Percentiles rank a stretch among this genome's conserved stretches.
phyloP scores from a whole-genome alignment of 2,113 vertebrate species.

The Geococcyx californianus region DNA sequence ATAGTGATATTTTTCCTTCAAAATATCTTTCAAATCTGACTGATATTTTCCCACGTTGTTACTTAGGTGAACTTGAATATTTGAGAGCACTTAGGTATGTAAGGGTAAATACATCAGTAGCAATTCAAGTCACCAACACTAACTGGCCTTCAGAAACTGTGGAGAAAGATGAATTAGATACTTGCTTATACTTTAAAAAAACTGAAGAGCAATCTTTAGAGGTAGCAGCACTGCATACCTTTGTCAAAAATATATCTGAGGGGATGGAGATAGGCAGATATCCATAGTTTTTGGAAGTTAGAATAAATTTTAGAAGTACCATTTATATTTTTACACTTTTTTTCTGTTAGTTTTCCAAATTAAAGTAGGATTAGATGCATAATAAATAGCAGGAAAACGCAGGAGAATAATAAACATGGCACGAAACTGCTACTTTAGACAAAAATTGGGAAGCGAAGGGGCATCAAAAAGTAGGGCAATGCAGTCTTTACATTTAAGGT shows the following conservation, averaged over 20 bases:
- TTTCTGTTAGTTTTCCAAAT: background rate
- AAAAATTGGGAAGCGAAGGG: background rate
- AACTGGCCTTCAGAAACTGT: background rate
- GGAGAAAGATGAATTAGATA: background rate
- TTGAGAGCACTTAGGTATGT: background rate
- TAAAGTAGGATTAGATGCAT: background rate
- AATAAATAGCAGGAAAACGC: background rate
- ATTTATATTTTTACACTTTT: background rate
- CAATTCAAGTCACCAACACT: background rate
- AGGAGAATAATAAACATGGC: background rate
- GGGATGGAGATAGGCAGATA: background rate
- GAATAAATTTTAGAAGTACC: background rate
- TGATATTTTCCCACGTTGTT: background rate
- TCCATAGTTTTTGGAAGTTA: background rate
- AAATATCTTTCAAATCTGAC: background rate
- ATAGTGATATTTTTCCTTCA: background rate
- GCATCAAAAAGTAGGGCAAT: background rate
- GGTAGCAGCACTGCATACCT: background rate
- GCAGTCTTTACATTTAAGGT: background rate
- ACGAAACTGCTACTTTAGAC: background rate
- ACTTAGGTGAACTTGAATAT: background rate
- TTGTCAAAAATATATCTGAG: background rate
- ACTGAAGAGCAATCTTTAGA: background rate
- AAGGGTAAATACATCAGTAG: background rate
- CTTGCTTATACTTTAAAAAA: background rate